phyloP scores from a whole-genome alignment of 2,888 invertebrate genomes.

The Trilocha varians region DNA sequence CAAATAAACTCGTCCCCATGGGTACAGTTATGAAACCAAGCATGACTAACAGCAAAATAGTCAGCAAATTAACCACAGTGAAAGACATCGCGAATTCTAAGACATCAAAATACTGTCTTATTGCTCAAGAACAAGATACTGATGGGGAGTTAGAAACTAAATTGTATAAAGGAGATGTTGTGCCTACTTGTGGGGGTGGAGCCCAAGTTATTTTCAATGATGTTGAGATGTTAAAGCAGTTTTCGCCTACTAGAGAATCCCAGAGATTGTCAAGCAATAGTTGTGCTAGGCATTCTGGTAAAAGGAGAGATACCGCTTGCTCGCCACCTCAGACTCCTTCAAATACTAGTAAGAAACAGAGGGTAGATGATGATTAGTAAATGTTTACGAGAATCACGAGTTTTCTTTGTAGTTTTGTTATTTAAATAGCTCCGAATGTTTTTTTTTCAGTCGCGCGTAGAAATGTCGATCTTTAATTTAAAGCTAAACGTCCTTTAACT shows the following conservation, averaged over 20 bases:
- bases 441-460: no score
- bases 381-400: no score
- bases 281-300: constrained; percentile 59
- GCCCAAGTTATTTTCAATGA: constrained; percentile 96
- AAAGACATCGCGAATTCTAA: constrained; percentile 81
- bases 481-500: no score
- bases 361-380: constrained; percentile 51
- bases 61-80: constrained; percentile 85
- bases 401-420: no score
- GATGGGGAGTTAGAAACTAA: constrained; percentile 95
- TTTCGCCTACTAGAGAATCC: constrained; percentile 76
- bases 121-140: constrained; percentile 92
- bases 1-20: constrained; percentile 83
- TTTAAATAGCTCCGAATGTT: no score
- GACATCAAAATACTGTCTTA: constrained; percentile 90
- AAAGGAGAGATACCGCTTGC: constrained; percentile 48
- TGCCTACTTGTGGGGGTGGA: constrained; percentile 95
- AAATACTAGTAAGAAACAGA: constrained; percentile 60
- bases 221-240: constrained; percentile 90
- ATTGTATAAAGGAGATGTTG: constrained; percentile 93
- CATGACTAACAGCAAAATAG: constrained; percentile 85
- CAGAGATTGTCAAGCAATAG: constrained; percentile 30
- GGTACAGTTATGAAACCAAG: constrained; percentile 93
- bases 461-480: no score
- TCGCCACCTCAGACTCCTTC: constrained; percentile 62